Evolutionary conservation across 2,113 vertebrate species (phyloP), one percentile per base, ranked within the genome.

Genomic region (Gobius niger): DNA sequence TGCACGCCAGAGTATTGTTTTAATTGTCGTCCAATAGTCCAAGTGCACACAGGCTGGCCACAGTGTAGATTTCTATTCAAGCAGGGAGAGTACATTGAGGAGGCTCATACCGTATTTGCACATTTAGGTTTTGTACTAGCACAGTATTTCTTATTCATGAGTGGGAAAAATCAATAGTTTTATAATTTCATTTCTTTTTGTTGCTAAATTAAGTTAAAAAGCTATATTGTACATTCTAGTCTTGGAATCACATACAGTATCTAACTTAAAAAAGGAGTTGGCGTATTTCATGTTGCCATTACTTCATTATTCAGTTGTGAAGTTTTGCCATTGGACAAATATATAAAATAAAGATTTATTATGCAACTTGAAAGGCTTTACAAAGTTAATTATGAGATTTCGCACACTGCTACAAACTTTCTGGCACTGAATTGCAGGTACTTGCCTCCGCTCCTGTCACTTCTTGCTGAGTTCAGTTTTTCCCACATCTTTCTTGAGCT

Each of bases 1-100:
- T 70, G 74, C 73, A 54, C 85, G 76, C 77, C 41, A 19, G 59
- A 75, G 70, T 72, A 51, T 81, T 84, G 72, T 81, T 79, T 85
- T 81, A 84, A 82, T 83, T 77, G 68, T 75, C 9, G 13, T 68
- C 50, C 42, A 41, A 61, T 46, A 57, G 61, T 65, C 76, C 12
- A 44, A 67, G 60, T 9, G 63, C 69, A 76, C 69, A 76, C 75
- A 79, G 69, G 79, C 54, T 0, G 24, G 50, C 54, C 53, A 50
- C 34, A 15, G 61, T 9, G 14, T 8, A 5, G 19, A 56, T 19
- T 56, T 54, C 56, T 74, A 81, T 71, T 47, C 42, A 41, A 49
- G 4, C 41, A 69, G 49, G 72, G 68, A 59, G 7, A 0, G 41
- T 14, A 24, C 52, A 47, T 68, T 65, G 2, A 56, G 47, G 61